Conservation (phyloP, 2,888 invertebrate genomes). For the Cecidostiba fungosa region DNA sequence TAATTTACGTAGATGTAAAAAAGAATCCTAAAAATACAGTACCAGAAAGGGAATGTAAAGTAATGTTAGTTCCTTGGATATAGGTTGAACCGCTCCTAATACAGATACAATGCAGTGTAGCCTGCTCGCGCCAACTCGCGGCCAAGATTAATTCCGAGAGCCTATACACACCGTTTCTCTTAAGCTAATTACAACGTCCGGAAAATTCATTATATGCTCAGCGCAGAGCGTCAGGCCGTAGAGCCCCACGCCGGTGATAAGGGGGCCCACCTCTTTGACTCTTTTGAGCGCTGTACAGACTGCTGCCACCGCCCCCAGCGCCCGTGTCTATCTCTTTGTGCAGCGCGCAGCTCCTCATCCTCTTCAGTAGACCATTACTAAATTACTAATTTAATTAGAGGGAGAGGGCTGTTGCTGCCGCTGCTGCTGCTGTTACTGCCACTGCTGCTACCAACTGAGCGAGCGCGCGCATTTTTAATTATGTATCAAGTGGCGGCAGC, state of each 20-base stretch:
- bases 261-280: slow-evolving; percentile 36
- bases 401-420: slow-evolving; percentile 21
- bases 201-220: slow-evolving; percentile 55
- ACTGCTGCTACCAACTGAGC: not conserved
- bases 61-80: not conserved
- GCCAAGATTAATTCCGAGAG: slow-evolving; percentile 36
- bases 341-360: slow-evolving; percentile 9
- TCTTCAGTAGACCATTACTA: slow-evolving; percentile 60
- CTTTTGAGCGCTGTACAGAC: slow-evolving; percentile 32
- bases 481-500: slow-evolving; percentile 48
- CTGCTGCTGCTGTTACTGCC: not conserved
- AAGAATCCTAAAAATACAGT: not conserved
- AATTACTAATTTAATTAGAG: slow-evolving; percentile 65
- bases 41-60: not conserved
- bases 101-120: slow-evolving; percentile 9
- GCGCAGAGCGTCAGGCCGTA: not conserved
- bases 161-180: slow-evolving; percentile 25
- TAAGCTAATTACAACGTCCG: slow-evolving; percentile 50
- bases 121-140: not conserved
- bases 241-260: slow-evolving; percentile 34
- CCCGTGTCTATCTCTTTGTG: slow-evolving; percentile 35
- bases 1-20: not conserved
- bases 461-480: slow-evolving; percentile 59
- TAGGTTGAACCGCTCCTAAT: not conserved
- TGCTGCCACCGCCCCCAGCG: not conserved